Evolutionary conservation across 2,888 invertebrate species (phyloP).

Genomic region (Pharmacophagus antenor): DNA sequence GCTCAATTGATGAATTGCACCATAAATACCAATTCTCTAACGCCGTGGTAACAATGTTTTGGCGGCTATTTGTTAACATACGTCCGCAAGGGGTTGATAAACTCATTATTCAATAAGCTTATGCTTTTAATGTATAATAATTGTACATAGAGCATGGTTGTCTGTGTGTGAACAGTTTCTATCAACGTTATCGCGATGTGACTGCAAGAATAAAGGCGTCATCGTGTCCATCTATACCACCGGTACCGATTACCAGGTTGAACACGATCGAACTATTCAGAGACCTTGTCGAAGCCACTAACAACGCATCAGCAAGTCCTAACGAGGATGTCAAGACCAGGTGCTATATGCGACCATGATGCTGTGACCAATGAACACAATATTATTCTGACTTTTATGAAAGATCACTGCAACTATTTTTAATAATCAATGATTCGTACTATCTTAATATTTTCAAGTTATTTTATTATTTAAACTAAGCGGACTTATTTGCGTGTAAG

Average conservation of each 20-base stretch:
- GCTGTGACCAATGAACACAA: conserved; percentile 35
- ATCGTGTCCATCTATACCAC: conserved; percentile 88
- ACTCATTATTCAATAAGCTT: background rate
- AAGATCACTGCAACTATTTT: background rate
- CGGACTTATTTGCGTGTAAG: no score
- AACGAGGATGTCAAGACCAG: conserved; percentile 71
- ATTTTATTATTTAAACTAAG: no score
- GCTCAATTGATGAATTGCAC: no score
- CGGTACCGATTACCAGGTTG: conserved; percentile 73
- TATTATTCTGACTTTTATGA: background rate
- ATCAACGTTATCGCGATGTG: conserved; percentile 92
- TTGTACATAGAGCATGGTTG: conserved; percentile 37
- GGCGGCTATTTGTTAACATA: no score
- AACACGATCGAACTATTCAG: conserved; percentile 54
- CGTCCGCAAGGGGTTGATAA: no score
- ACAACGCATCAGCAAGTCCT: conserved; percentile 59
- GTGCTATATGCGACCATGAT: conserved; percentile 60
- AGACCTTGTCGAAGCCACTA: conserved; percentile 60
- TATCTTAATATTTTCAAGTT: no score
- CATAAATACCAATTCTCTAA: no score
- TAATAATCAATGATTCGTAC: no score
- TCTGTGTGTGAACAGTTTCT: conserved; percentile 86
- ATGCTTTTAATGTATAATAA: background rate
- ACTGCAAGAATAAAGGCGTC: conserved; percentile 93
- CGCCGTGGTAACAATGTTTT: no score